Percentiles rank a stretch among this genome's conserved stretches.
phyloP scores from a whole-genome alignment of 1,140 invertebrate species.

The Pogonomyrmex californicus region DNA sequence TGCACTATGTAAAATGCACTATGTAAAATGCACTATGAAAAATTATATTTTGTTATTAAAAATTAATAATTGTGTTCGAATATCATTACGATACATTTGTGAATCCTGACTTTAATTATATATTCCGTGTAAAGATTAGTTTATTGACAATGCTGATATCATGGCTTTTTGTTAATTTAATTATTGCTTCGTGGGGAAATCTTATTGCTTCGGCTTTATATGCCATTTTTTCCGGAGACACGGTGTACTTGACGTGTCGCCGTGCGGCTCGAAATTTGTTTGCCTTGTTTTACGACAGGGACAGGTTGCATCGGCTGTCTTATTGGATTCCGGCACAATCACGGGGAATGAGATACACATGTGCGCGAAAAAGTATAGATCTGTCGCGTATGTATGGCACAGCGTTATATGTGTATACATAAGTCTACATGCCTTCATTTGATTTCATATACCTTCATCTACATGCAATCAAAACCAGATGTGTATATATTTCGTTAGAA shows the following conservation, averaged over 20 bases:
- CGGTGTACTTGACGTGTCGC: constrained; percentile 31
- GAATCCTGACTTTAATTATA: neutral
- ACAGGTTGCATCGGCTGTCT: constrained; percentile 83
- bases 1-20: no score
- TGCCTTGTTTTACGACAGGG: constrained; percentile 84
- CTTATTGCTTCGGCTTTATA: constrained; percentile 70
- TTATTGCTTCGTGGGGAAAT: neutral
- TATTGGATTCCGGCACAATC: constrained; percentile 84
- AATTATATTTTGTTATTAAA: neutral
- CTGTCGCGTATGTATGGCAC: constrained; percentile 18
- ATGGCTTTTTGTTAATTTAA: constrained; percentile 59
- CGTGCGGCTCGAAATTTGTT: constrained; percentile 83
- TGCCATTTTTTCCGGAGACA: constrained; percentile 39
- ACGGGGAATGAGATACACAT: constrained; percentile 49
- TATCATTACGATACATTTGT: no score
- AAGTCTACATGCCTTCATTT: neutral
- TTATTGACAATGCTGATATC: neutral
- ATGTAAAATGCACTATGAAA: neutral
- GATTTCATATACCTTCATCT: neutral
- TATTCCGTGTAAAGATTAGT: neutral
- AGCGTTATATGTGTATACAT: neutral
- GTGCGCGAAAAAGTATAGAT: constrained; percentile 53
- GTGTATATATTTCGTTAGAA: neutral
- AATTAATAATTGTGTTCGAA: neutral
- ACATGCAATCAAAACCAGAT: neutral